Percentiles rank a stretch among this genome's conserved stretches.
Evolutionary conservation across 2,888 invertebrate genomes (phyloP).

Genomic region (Eilema griseolum): DNA sequence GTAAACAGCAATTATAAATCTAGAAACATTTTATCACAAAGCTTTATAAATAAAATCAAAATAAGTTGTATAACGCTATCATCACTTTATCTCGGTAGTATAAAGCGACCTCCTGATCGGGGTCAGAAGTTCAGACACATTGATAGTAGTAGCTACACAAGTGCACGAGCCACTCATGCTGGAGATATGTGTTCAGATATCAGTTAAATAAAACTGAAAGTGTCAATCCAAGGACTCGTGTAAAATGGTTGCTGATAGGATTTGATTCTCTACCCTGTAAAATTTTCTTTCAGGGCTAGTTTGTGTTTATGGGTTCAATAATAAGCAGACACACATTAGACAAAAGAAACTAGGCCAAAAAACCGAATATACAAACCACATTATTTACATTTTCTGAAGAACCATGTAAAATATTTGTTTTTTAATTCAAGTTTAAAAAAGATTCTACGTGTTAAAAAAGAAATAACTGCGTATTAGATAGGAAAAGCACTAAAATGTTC

Average conservation of each 20-base stretch:
- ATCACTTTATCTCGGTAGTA: not conserved
- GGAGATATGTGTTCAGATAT: not conserved
- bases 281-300: too few relatives aligned
- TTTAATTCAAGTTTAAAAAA: too few relatives aligned
- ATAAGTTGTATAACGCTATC: not conserved
- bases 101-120: constrained; percentile 10
- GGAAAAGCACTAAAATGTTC: too few relatives aligned
- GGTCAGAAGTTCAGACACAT: constrained; percentile 2
- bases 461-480: too few relatives aligned
- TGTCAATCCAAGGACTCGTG: not conserved
- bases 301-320: too few relatives aligned
- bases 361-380: too few relatives aligned
- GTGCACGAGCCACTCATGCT: not conserved
- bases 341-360: too few relatives aligned
- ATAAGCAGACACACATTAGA: too few relatives aligned
- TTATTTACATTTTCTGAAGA: too few relatives aligned
- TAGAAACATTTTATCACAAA: not conserved
- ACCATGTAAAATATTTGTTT: too few relatives aligned
- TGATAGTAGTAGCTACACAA: not conserved
- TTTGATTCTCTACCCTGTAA: too few relatives aligned
- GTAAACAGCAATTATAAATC: not conserved
- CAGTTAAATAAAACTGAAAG: not conserved
- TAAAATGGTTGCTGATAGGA: not conserved
- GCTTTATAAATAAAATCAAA: not conserved
- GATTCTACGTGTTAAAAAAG: too few relatives aligned